Percentiles rank a stretch among this genome's conserved stretches.
These are phyloP conservation scores for Regulus satrapa DNA, from an alignment of 2,113 vertebrate genomes.

Conservation along the genomic window DNA sequence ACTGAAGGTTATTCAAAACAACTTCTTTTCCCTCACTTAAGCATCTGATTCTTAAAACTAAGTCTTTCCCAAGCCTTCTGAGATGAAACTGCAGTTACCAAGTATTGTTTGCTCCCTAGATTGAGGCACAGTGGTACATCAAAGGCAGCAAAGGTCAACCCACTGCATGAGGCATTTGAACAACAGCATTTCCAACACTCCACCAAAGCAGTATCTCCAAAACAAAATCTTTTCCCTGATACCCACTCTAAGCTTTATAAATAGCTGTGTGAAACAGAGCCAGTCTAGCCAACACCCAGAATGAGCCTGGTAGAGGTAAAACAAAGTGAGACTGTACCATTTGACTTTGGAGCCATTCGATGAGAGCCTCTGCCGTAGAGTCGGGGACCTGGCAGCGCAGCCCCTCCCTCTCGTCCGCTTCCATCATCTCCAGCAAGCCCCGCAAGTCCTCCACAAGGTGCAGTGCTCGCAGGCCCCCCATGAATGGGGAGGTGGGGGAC, in stretches of 20 bases:
- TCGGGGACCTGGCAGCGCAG: slow-evolving; percentile 91
- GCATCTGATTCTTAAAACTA: background rate
- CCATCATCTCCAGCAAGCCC: slow-evolving; percentile 90
- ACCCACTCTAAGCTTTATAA: background rate
- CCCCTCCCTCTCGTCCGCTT: slow-evolving; percentile 87
- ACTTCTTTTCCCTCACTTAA: background rate
- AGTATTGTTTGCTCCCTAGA: background rate
- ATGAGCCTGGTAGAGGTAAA: rapidly evolving
- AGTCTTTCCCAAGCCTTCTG: background rate
- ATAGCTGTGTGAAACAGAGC: background rate
- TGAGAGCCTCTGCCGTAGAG: slow-evolving; percentile 83
- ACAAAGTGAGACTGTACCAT: slow-evolving; percentile 72
- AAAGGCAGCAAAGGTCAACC: background rate
- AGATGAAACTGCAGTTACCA: background rate
- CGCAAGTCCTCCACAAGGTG: slow-evolving; percentile 91
- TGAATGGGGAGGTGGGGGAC: slow-evolving; percentile 93
- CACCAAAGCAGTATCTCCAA: background rate
- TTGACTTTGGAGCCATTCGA: slow-evolving; percentile 90
- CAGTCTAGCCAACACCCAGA: background rate
- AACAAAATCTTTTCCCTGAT: background rate
- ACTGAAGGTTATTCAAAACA: background rate
- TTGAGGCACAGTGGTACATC: background rate
- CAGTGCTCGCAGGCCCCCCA: slow-evolving; percentile 86
- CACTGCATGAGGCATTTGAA: background rate
- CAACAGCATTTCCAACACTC: background rate